Base-by-base conservation (phyloP, 2,113 vertebrate genomes). In the Anhinga anhinga region DNA sequence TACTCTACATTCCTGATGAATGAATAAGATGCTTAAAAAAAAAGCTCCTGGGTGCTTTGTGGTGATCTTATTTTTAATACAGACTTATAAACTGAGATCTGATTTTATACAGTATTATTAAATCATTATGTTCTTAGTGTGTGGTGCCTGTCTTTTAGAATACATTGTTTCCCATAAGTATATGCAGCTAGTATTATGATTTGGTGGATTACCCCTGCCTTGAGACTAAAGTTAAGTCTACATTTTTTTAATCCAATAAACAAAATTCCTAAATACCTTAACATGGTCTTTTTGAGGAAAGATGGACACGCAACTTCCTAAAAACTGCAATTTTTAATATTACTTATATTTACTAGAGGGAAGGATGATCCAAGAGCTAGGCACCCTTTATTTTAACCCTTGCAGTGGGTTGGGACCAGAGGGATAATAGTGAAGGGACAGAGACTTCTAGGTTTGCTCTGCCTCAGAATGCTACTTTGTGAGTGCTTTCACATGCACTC, bases 21-120 rank as follows among this genome's bases (percentile, higher is more conserved):
- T 98, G 98, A 98, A 93, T 95, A 98, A 97, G 88, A n/a, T 59
- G 30, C 90, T 88, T 96, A 94, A 95, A 97, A 97, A 97, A 27
- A 50, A 42, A 55, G 95, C 80, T 66, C 12, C 78, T 86, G 90
- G 53, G 78, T 95, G 95, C 73, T 95, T 92, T 96, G 92, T 94
- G 96, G 93, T 95, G 87, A 70, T 97, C 72, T 96, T 96, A 86
- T 76, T 98, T 98, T 98, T 96, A 97, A 95, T 93, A 44, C 10
- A 40, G 95, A 62, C 10, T 84, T 94, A 89, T 9, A 61, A 84
- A 67, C 94, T 52, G 74, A 95, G 95, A 87, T 65, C 58, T 38
- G 45, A 67, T 72, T 96, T 94, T 90, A 82, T 83, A 61, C 34
- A 23, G 59, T 77, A 27, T 45, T 77, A 70, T 76, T 42, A 74